These are phyloP conservation scores for Cyclargus thomasi DNA, from an alignment of 1,140 invertebrate species.

Conservation along the genomic window DNA sequence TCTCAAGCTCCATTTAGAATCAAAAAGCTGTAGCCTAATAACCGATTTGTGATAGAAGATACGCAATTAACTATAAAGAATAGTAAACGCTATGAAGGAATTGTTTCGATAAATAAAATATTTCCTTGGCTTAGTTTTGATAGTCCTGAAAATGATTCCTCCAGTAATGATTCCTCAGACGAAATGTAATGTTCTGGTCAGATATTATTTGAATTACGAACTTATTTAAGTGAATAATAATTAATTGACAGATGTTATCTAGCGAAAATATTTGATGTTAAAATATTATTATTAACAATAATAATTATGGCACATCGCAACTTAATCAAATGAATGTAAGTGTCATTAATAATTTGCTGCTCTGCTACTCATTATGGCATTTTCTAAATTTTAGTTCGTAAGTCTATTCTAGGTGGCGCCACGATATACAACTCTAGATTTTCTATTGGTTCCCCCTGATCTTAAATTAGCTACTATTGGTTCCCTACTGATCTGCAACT, in stretches of 20 bases:
- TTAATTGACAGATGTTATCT: not conserved
- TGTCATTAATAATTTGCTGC: too few relatives aligned
- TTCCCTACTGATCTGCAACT: too few relatives aligned
- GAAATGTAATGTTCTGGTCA: not conserved
- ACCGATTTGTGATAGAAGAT: conserved; percentile 23
- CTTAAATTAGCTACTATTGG: too few relatives aligned
- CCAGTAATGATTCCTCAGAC: not conserved
- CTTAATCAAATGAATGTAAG: too few relatives aligned
- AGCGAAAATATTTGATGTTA: too few relatives aligned
- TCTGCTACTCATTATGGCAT: too few relatives aligned
- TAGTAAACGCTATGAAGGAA: conserved; percentile 24
- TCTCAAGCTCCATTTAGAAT: conserved; percentile 33
- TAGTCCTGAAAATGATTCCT: conserved; percentile 19
- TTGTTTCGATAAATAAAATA: conserved; percentile 30
- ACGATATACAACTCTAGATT: too few relatives aligned
- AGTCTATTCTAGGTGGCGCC: too few relatives aligned
- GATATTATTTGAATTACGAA: not conserved
- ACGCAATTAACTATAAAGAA: conserved; percentile 28
- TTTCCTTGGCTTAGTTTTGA: conserved; percentile 32
- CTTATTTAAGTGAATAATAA: not conserved
- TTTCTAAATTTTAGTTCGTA: too few relatives aligned
- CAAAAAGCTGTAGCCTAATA: conserved; percentile 28
- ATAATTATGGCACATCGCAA: too few relatives aligned
- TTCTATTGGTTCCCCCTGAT: too few relatives aligned
- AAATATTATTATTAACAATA: too few relatives aligned